Conservation (phyloP, 2,888 invertebrate species). For the Lasioglossum pauxillum region DNA sequence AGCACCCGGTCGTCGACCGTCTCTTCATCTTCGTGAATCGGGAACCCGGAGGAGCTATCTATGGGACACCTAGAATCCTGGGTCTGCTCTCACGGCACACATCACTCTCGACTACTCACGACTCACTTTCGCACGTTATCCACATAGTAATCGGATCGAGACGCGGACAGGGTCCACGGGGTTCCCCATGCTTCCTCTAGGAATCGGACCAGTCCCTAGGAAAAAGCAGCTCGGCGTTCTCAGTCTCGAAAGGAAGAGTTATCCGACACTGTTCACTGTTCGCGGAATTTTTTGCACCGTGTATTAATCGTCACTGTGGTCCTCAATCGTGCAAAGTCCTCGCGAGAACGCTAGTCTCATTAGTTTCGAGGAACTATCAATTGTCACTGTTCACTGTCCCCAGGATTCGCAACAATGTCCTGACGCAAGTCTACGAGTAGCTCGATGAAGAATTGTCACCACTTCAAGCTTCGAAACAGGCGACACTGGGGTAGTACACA, state of each 20-base stretch:
- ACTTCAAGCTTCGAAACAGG: too few relatives aligned
- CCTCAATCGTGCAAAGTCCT: neutral
- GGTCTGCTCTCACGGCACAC: slow-evolving; percentile 35
- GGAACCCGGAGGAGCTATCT: slow-evolving; percentile 29
- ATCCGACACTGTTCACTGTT: slow-evolving; percentile 16
- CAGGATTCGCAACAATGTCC: too few relatives aligned
- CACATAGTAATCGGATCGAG: slow-evolving; percentile 5
- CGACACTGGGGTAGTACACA: slow-evolving; percentile 10
- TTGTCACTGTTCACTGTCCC: too few relatives aligned
- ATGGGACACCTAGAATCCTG: slow-evolving; percentile 14
- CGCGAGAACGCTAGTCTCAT: neutral
- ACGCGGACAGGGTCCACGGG: neutral
- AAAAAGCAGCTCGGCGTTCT: too few relatives aligned
- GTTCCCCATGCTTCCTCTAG: slow-evolving; percentile 14
- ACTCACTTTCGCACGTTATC: slow-evolving; percentile 44
- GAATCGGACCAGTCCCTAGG: neutral
- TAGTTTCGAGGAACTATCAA: neutral
- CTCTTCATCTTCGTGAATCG: slow-evolving; percentile 71
- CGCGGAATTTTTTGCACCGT: neutral
- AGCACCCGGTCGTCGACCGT: slow-evolving; percentile 75
- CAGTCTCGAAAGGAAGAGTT: neutral
- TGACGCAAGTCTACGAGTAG: too few relatives aligned
- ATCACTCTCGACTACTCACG: slow-evolving; percentile 47
- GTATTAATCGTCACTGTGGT: neutral
- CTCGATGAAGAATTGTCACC: too few relatives aligned